phyloP scores from a whole-genome alignment of 2,888 invertebrate species.

The Meliscaeva auricollis region DNA sequence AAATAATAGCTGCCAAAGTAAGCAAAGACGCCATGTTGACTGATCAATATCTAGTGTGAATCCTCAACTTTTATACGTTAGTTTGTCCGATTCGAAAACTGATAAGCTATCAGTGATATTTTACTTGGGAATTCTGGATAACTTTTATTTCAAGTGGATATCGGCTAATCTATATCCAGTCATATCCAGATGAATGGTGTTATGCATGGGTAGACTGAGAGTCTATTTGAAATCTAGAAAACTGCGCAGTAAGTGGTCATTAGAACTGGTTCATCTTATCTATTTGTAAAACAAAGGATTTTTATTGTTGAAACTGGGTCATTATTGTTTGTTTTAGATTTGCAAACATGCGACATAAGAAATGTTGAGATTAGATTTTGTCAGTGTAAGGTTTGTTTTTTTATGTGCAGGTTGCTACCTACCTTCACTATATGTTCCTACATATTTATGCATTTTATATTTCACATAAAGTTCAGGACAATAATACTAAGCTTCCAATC shows the following conservation, averaged over 20 bases:
- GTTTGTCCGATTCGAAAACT: slow-evolving; percentile 39
- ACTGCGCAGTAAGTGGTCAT: slow-evolving; percentile 55
- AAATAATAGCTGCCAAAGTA: slow-evolving; percentile 15
- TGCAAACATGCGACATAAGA: too few species aligned
- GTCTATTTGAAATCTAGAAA: slow-evolving; percentile 44
- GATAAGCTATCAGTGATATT: slow-evolving; percentile 57
- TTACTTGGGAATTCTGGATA: slow-evolving; percentile 61
- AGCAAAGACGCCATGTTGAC: slow-evolving; percentile 59
- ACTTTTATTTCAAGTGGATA: slow-evolving; percentile 43
- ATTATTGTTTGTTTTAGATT: slow-evolving; percentile 18
- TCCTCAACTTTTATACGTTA: slow-evolving; percentile 56
- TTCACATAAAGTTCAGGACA: too few species aligned
- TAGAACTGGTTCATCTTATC: slow-evolving; percentile 49
- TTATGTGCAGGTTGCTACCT: too few species aligned
- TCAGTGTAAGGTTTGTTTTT: background rate
- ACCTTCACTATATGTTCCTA: too few species aligned
- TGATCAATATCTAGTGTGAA: background rate
- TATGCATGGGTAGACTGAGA: slow-evolving; percentile 16
- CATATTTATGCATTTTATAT: too few species aligned
- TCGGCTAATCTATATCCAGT: slow-evolving; percentile 48
- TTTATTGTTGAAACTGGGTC: slow-evolving; percentile 29
- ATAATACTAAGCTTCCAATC: too few species aligned
- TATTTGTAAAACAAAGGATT: background rate
- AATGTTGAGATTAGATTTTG: background rate
- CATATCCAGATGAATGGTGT: slow-evolving; percentile 36